A percentile compares a stretch with the other conserved stretches of the same genome.
phyloP scores from a whole-genome alignment of 2,113 vertebrate species.

The Engystomops pustulosus region DNA sequence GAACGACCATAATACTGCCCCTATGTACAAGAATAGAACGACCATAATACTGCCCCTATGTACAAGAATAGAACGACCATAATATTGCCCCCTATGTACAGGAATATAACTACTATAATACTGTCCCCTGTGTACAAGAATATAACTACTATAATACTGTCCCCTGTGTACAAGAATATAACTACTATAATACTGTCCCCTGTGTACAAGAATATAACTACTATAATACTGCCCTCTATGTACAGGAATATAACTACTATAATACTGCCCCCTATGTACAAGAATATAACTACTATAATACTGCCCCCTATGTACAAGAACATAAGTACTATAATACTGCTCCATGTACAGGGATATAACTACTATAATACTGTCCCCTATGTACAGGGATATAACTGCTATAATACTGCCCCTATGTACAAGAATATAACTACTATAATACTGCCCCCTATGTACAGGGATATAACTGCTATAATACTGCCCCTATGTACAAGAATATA shows the following conservation, averaged over 20 bases:
- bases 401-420: neutral
- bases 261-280: too few species aligned
- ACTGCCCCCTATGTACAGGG: neutral
- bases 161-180: neutral
- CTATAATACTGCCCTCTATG: too few species aligned
- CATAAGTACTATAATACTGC: too few species aligned
- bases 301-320: too few species aligned
- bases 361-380: neutral
- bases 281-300: too few species aligned
- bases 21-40: too few species aligned
- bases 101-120: neutral
- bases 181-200: neutral
- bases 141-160: neutral
- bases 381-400: neutral
- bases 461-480: neutral
- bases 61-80: too few species aligned
- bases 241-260: too few species aligned
- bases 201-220: neutral
- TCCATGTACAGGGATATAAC: neutral
- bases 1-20: too few species aligned
- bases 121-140: neutral
- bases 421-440: neutral
- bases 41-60: too few species aligned
- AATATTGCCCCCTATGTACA: too few species aligned
- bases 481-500: neutral